phyloP scores from a whole-genome alignment of 2,888 invertebrate species.

The Suillia variegata region DNA sequence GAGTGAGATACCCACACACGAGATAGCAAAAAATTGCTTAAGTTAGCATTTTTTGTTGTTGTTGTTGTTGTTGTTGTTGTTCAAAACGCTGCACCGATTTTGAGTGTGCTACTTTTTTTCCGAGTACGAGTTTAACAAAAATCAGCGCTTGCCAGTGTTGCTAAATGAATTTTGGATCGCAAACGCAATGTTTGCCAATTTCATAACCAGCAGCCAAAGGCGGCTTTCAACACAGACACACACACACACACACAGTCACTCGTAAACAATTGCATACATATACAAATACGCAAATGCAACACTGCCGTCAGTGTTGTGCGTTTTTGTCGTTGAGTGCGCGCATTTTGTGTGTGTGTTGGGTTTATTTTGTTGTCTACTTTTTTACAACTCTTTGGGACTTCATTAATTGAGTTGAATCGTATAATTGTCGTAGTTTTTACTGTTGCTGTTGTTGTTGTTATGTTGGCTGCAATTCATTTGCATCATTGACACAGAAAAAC shows the following conservation, averaged over 20 bases:
- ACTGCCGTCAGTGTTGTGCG: too few species aligned
- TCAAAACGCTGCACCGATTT: background rate
- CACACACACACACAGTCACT: background rate
- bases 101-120: background rate
- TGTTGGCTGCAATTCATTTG: background rate
- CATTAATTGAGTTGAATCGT: slow-evolving; percentile 7
- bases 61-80: background rate
- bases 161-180: too few species aligned
- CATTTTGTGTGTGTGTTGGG: too few species aligned
- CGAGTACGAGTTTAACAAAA: background rate
- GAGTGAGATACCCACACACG: too few species aligned
- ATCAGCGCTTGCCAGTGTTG: background rate
- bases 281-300: too few species aligned
- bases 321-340: too few species aligned
- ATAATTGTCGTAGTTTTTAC: background rate
- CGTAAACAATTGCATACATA: too few species aligned
- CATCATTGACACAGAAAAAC: background rate
- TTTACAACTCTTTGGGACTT: too few species aligned
- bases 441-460: too few species aligned
- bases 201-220: slow-evolving; percentile 26
- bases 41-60: background rate
- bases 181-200: slow-evolving; percentile 30
- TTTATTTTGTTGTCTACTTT: too few species aligned
- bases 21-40: too few species aligned
- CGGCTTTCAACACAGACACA: slow-evolving; percentile 17